phyloP scores from a whole-genome alignment of 2,113 vertebrate genomes.

The Noturus placidus region DNA sequence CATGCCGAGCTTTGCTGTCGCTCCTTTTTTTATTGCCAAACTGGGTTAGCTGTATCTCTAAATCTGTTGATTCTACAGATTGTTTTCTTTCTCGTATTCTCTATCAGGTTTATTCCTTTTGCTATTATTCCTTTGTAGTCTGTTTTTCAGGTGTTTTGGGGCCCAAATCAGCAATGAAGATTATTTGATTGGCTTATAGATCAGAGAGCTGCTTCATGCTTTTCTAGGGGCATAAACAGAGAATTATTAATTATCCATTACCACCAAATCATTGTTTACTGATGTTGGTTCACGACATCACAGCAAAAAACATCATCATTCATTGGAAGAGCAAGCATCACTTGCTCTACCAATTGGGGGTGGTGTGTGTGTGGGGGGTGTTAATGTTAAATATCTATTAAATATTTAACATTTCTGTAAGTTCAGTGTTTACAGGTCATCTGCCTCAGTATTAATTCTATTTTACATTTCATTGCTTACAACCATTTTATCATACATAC shows the following conservation, averaged over 20 bases:
- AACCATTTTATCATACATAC: neutral
- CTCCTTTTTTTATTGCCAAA: constrained; percentile 63
- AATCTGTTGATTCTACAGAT: constrained; percentile 69
- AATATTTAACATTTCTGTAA: neutral
- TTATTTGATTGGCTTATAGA: constrained; percentile 59
- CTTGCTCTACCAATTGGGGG: neutral
- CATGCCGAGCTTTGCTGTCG: constrained; percentile 64
- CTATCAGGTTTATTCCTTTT: constrained; percentile 48
- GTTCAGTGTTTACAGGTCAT: neutral
- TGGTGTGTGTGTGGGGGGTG: no score
- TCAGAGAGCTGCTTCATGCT: neutral
- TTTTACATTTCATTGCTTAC: neutral
- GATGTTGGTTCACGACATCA: neutral
- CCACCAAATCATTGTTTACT: neutral
- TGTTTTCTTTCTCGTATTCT: constrained; percentile 69
- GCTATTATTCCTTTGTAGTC: neutral
- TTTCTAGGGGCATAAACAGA: neutral
- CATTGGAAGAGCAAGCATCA: neutral
- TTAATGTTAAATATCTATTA: neutral
- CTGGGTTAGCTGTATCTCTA: constrained; percentile 61
- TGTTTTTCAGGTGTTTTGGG: constrained; percentile 55
- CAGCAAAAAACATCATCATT: neutral
- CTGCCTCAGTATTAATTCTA: neutral
- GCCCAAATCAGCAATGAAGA: constrained; percentile 60
- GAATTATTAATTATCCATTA: neutral